A percentile compares a stretch with the other conserved stretches of the same genome.
These are phyloP conservation scores for Anagrus nilaparvatae DNA, from an alignment of 1,140 invertebrate genomes.

Conservation along the genomic window DNA sequence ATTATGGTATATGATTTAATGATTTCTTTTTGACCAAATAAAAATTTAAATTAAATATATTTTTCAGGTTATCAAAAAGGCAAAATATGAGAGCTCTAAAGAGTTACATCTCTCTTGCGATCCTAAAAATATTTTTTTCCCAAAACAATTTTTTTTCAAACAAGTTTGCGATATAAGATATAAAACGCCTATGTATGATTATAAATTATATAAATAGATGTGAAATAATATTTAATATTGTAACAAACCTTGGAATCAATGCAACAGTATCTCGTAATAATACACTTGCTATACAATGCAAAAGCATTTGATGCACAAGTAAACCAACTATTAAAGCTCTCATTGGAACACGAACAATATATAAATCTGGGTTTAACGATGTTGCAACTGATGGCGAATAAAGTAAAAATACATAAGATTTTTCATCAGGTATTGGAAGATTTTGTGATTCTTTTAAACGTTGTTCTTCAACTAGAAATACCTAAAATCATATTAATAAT, in stretches of 20 bases:
- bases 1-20: no score
- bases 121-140: no score
- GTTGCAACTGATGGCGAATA: constrained; percentile 68
- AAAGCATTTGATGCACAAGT: constrained; percentile 80
- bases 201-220: neutral
- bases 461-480: constrained; percentile 58
- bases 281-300: constrained; percentile 80
- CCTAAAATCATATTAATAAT: constrained; percentile 37
- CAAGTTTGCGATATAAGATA: no score
- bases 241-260: constrained; percentile 43
- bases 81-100: no score
- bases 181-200: neutral
- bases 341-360: constrained; percentile 73
- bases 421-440: constrained; percentile 55
- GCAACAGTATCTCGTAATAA: constrained; percentile 56
- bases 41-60: no score
- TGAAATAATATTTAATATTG: neutral
- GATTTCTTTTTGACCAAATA: no score
- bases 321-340: constrained; percentile 77
- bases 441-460: constrained; percentile 31
- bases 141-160: no score
- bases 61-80: no score
- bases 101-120: no score
- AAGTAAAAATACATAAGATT: constrained; percentile 83
- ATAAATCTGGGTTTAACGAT: constrained; percentile 66